Percentiles rank a stretch among this genome's conserved stretches.
Conservation (phyloP, 2,888 invertebrate genomes). For the Eumacrocentrus americanus region DNA sequence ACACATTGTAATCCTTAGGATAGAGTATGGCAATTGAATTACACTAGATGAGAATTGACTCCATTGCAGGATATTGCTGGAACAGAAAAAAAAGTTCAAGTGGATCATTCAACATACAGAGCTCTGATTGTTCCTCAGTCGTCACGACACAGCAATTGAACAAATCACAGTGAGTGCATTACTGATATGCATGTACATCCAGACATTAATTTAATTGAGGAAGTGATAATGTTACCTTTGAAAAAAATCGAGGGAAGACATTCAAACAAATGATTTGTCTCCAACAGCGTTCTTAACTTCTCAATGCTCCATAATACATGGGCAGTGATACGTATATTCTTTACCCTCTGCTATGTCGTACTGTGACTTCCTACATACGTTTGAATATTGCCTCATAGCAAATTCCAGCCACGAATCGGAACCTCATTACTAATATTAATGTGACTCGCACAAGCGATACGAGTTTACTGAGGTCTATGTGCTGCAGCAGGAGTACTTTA, state of each 20-base stretch:
- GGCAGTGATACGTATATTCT: no score
- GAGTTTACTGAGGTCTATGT: background rate
- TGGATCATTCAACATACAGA: constrained; percentile 17
- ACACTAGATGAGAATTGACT: constrained; percentile 33
- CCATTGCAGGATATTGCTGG: constrained; percentile 43
- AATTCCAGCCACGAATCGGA: constrained; percentile 3
- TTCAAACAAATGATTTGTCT: background rate
- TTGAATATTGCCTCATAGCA: constrained; percentile 14
- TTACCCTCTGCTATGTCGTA: constrained; percentile 9
- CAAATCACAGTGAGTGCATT: background rate
- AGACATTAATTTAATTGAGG: background rate
- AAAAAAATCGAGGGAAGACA: background rate
- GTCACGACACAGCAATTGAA: constrained; percentile 2
- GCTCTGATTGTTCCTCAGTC: constrained; percentile 6
- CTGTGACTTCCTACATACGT: constrained; percentile 1
- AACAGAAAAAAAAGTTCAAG: constrained; percentile 35
- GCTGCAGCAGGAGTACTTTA: background rate
- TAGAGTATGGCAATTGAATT: constrained; percentile 12
- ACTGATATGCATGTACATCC: background rate
- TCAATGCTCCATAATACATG: constrained; percentile 13
- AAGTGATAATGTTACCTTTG: background rate
- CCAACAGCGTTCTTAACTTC: no score
- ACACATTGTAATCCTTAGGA: constrained; percentile 36
- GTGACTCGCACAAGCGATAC: background rate
- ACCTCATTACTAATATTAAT: constrained; percentile 3